These are phyloP conservation scores for Girardinichthys multiradiatus DNA, from an alignment of 2,113 vertebrate species.

Conservation along the genomic window DNA sequence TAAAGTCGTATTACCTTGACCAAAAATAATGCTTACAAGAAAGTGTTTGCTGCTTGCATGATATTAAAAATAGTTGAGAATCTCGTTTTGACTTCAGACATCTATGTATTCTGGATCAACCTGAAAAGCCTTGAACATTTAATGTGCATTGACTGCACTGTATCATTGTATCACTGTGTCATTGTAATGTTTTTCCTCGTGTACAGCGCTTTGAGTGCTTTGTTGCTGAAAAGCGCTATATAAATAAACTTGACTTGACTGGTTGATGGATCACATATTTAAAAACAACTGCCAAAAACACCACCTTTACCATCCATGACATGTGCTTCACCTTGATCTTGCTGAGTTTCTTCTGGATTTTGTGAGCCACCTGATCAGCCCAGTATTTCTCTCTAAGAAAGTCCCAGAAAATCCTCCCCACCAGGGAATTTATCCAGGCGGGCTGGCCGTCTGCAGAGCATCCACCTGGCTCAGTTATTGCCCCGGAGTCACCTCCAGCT, in stretches of 20 bases:
- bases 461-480: slow-evolving; percentile 5
- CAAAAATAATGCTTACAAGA: too few relatives aligned
- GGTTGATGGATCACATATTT: neutral
- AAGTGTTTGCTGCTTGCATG: neutral
- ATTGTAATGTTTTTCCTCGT: too few relatives aligned
- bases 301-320: neutral
- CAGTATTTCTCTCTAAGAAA: slow-evolving; percentile 87
- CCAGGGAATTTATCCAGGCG: slow-evolving; percentile 84
- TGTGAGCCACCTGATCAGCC: slow-evolving; percentile 84
- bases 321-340: slow-evolving; percentile 87
- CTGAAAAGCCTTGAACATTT: neutral
- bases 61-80: neutral
- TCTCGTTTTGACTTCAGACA: neutral
- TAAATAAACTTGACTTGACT: too few relatives aligned
- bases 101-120: neutral
- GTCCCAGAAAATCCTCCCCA: slow-evolving; percentile 88
- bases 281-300: neutral
- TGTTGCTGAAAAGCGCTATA: too few relatives aligned
- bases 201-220: too few relatives aligned
- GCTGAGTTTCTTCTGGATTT: slow-evolving; percentile 89
- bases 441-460: slow-evolving; percentile 43
- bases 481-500: slow-evolving; percentile 35
- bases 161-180: too few relatives aligned
- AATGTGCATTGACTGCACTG: neutral
- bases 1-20: too few relatives aligned